Percentiles rank a stretch among this genome's conserved stretches.
These are phyloP conservation scores for Sebastes dallii DNA, from an alignment of 2,797 vertebrate genomes.

Conservation along the genomic window DNA sequence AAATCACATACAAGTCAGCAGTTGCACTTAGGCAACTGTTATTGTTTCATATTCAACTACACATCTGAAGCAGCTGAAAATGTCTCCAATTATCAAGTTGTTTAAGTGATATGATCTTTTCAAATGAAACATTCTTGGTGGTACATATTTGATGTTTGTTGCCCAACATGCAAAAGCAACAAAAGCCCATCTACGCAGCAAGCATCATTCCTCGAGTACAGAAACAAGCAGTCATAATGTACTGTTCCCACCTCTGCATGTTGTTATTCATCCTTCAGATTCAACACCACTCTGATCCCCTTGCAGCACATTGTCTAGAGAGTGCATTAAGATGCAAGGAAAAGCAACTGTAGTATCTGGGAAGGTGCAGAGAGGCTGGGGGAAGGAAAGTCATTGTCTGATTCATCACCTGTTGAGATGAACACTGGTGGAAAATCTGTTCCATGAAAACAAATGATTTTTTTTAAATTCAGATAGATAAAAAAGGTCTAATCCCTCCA, in stretches of 20 bases:
- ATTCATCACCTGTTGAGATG: constrained; percentile 61
- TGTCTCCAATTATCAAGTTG: not conserved
- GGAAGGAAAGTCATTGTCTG: constrained; percentile 66
- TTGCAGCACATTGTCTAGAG: constrained; percentile 22
- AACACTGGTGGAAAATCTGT: constrained; percentile 37
- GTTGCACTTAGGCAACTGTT: not conserved
- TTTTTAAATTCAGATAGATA: constrained; percentile 27
- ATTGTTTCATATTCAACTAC: not conserved
- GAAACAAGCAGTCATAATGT: constrained; percentile 6
- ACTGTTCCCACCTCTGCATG: constrained; percentile 16
- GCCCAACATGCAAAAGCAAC: not conserved
- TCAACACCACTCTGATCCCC: not conserved
- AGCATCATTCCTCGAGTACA: not conserved
- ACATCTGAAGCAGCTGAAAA: not conserved
- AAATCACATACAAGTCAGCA: not conserved
- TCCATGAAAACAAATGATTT: constrained; percentile 44
- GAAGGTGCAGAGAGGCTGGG: constrained; percentile 24
- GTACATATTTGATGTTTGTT: not conserved
- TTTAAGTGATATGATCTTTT: not conserved
- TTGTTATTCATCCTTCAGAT: constrained; percentile 16
- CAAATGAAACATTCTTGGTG: not conserved
- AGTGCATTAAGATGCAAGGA: constrained; percentile 61
- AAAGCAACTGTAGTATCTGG: constrained; percentile 21
- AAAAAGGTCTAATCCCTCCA: constrained; percentile 10
- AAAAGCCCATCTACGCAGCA: not conserved